Conservation (phyloP, 2,797 vertebrate genomes). For the Hypotaenidia philippensis region DNA sequence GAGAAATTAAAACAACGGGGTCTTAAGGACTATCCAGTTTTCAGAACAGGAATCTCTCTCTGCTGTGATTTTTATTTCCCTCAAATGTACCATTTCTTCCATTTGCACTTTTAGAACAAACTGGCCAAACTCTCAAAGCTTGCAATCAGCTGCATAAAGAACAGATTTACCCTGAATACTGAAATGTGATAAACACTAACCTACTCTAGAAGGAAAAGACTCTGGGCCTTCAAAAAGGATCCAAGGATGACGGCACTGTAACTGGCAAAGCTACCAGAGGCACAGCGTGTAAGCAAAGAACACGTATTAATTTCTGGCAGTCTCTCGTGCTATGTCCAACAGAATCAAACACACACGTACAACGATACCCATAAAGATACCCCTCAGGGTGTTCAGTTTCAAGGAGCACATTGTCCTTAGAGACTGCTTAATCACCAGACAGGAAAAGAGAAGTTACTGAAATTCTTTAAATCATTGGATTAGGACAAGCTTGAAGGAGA, state of each 20-base stretch:
- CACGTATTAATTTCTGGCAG: fast-evolving
- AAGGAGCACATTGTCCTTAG: neutral
- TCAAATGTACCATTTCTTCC: neutral
- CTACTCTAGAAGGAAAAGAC: neutral
- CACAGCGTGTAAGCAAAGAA: neutral
- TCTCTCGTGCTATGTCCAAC: neutral
- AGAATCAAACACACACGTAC: neutral
- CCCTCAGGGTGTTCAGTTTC: neutral
- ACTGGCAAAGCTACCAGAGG: neutral
- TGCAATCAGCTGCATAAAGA: neutral
- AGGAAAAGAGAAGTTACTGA: neutral
- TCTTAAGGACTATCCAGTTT: neutral
- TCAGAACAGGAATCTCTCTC: neutral
- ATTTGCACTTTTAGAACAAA: neutral
- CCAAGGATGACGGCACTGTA: neutral
- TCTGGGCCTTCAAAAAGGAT: neutral
- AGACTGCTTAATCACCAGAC: neutral
- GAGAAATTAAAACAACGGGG: neutral
- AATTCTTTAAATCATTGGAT: neutral
- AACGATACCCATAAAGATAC: neutral
- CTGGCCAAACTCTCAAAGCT: neutral
- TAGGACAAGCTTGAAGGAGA: neutral
- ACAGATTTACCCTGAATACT: neutral
- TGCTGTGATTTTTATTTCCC: neutral
- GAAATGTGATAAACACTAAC: neutral